These are phyloP conservation scores for Criorhina ranunculi DNA, from an alignment of 2,888 invertebrate species.

Conservation along the genomic window DNA sequence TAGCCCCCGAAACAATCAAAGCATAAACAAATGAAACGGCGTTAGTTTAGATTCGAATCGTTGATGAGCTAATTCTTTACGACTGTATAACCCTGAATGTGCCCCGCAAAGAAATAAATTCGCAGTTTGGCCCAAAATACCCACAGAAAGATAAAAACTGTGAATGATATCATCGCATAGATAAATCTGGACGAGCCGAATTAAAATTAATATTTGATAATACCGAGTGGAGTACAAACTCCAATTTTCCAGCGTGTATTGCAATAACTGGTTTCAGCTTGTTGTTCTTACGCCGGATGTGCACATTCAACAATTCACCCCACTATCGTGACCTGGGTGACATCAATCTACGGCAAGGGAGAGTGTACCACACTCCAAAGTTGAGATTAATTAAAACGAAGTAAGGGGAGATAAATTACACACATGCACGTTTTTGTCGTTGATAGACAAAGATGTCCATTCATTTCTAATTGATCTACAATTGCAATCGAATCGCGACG, in stretches of 20 bases:
- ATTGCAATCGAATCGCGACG: slow-evolving; percentile 38
- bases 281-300: slow-evolving; percentile 33
- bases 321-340: slow-evolving; percentile 55
- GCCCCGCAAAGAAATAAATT: neutral
- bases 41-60: slow-evolving; percentile 30
- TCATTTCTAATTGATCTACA: slow-evolving; percentile 38
- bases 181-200: slow-evolving; percentile 28
- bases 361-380: slow-evolving; percentile 20
- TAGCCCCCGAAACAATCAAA: slow-evolving; percentile 14
- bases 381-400: slow-evolving; percentile 41
- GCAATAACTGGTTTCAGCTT: slow-evolving; percentile 51
- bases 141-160: slow-evolving; percentile 29
- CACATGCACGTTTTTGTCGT: neutral
- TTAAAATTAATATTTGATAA: slow-evolving; percentile 37
- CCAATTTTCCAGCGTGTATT: neutral
- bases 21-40: slow-evolving; percentile 9
- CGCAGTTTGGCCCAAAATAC: slow-evolving; percentile 1
- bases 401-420: slow-evolving; percentile 26
- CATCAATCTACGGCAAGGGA: slow-evolving; percentile 57
- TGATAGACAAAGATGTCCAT: slow-evolving; percentile 24
- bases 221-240: slow-evolving; percentile 12
- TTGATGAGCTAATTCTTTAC: slow-evolving; percentile 27
- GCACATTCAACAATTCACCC: slow-evolving; percentile 60
- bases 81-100: slow-evolving; percentile 3
- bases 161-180: slow-evolving; percentile 63